Base-by-base conservation (phyloP, 2,113 vertebrate species). In the Dasyprocta punctata region DNA sequence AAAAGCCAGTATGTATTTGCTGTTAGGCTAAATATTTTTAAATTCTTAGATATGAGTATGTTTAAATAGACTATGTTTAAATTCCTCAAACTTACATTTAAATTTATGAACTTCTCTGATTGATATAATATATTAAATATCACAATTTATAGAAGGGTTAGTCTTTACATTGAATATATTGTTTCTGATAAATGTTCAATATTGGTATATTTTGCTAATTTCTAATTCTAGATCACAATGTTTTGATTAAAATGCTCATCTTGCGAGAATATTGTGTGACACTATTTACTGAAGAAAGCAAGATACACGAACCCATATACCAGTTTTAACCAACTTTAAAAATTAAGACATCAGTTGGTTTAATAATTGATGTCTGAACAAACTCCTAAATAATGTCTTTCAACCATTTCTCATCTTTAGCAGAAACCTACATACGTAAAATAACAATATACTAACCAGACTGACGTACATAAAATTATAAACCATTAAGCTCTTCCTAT, bases 271-370 rank as follows among this genome's bases (percentile, higher is more conserved):
- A 85, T 61, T 33, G 16, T n/a, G 28, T 92, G 36, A 81, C 86
- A 63, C 41, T 67, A 75, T 69, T 84, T 93, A 38, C 61, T 92
- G n/a, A 47, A 85, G 44, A 93, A 95, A 86, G 20, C 26, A 92
- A 87, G 67, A 69, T 30, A 1, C 67, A 20, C 91, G 63, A 89
- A 91, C 69, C 38, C 2, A 24, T 77, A 54, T 16, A 67, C 80
- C 36, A n/a, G 3, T 38, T 86, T 97, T 92, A 81, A 95, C 56
- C 86, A 24, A 60, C 4, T 93, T 95, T 87, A 93, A 95, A 94
- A 69, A 61, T 49, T 28, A 93, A 49, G 30, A 84, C 84, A 61
- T 96, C 63, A 90, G 58, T 92, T 96, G 81, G 6, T 3, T 77
- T 78, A 73, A n/a, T 95, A 95, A 87, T 52, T 87, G 58, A 97